Evolutionary conservation across 1,140 invertebrate species (phyloP).

Genomic region (Drosophila gunungcola): DNA sequence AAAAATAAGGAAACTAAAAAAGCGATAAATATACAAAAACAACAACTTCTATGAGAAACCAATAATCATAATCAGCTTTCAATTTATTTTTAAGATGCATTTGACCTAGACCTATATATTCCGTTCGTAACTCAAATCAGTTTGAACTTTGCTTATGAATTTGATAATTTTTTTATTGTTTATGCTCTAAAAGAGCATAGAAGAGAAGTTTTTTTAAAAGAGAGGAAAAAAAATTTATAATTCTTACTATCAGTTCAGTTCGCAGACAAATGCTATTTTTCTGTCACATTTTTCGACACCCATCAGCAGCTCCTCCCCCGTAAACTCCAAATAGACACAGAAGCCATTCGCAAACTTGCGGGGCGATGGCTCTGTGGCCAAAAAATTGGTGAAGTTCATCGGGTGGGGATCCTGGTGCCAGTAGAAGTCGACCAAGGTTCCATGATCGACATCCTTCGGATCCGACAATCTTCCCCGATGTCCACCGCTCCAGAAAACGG

Average conservation of each 20-base stretch:
- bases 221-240: neutral
- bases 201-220: too few relatives aligned
- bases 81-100: too few relatives aligned
- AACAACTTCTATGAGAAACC: too few relatives aligned
- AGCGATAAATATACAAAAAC: too few relatives aligned
- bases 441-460: constrained; percentile 5
- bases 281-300: constrained; percentile 17
- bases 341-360: constrained; percentile 17
- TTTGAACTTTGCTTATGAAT: too few relatives aligned
- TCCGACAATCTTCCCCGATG: constrained; percentile 46
- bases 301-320: constrained; percentile 37
- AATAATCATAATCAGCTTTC: too few relatives aligned
- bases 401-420: constrained; percentile 49
- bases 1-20: too few relatives aligned
- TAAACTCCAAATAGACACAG: constrained; percentile 50
- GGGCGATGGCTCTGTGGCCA: neutral
- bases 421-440: constrained; percentile 39
- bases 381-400: constrained; percentile 58
- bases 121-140: too few relatives aligned
- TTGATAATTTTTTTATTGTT: too few relatives aligned
- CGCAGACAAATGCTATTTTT: constrained; percentile 52
- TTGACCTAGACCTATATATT: too few relatives aligned
- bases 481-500: constrained; percentile 55
- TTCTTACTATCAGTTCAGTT: constrained; percentile 1
- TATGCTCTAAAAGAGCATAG: too few relatives aligned